Conservation (phyloP, 2,113 vertebrate species). For the Shinisaurus crocodilurus region DNA sequence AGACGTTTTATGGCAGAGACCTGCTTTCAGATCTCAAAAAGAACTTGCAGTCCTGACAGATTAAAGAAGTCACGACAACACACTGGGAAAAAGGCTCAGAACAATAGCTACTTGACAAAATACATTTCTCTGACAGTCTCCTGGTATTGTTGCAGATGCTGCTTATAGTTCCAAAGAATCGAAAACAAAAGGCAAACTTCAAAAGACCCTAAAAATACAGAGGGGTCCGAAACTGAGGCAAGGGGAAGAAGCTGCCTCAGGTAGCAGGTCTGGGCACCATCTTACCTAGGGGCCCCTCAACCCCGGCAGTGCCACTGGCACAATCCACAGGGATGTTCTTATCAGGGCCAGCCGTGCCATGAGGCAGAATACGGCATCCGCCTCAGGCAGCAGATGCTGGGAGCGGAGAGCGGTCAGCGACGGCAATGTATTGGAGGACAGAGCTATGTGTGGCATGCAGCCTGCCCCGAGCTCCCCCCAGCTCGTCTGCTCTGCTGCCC, state of each 20-base stretch:
- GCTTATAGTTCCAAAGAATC: conserved; percentile 13
- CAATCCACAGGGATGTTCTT: too few relatives aligned
- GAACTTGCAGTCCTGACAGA: conserved; percentile 22
- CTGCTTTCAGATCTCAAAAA: conserved; percentile 37
- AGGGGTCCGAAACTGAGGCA: background rate
- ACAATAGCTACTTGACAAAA: conserved; percentile 5
- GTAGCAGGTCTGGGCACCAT: background rate
- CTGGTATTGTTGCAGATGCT: conserved; percentile 20
- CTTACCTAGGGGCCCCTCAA: too few relatives aligned
- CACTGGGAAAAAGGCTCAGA: background rate
- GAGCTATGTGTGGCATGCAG: too few relatives aligned
- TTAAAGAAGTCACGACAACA: conserved; percentile 14
- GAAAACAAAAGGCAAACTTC: background rate
- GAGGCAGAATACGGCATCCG: too few relatives aligned
- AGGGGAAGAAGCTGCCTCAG: background rate
- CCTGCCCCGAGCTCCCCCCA: too few relatives aligned
- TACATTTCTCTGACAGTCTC: conserved; percentile 32
- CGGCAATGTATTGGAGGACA: too few relatives aligned
- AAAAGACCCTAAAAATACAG: background rate
- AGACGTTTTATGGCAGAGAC: conserved; percentile 18
- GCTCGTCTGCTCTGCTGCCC: too few relatives aligned
- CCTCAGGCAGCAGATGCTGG: too few relatives aligned
- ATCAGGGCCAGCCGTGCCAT: too few relatives aligned
- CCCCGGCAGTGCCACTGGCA: too few relatives aligned
- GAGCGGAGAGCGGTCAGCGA: too few relatives aligned